phyloP scores from a whole-genome alignment of 2,888 invertebrate genomes.

The Hypercompe scribonia region DNA sequence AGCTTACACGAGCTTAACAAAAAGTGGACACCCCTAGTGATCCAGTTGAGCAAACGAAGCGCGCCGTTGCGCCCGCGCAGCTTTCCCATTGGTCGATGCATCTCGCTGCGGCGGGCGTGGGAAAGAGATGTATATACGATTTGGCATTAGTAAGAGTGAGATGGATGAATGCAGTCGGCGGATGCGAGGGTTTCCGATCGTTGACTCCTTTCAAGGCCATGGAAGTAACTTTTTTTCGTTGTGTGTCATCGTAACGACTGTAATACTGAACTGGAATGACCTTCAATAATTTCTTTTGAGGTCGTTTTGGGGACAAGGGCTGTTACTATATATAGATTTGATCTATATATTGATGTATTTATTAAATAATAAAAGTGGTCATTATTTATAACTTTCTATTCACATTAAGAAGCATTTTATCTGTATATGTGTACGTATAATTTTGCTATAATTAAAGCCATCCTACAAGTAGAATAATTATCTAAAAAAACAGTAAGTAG shows the following conservation, averaged over 20 bases:
- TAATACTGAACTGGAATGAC: constrained; percentile 77
- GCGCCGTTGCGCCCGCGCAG: constrained; percentile 81
- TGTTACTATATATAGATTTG: constrained; percentile 1
- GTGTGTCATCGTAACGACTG: constrained; percentile 75
- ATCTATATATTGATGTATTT: not conserved
- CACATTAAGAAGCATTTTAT: not conserved
- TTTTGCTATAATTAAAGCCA: not conserved
- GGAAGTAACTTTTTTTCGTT: constrained; percentile 75
- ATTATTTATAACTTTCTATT: not conserved
- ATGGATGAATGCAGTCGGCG: constrained; percentile 73
- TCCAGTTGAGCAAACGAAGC: constrained; percentile 81
- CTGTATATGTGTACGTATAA: not conserved
- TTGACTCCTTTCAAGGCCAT: constrained; percentile 85
- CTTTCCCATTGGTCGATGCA: constrained; percentile 71
- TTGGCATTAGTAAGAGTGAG: constrained; percentile 59
- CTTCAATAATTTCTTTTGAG: constrained; percentile 81
- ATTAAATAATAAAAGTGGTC: not conserved
- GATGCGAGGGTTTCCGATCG: constrained; percentile 84
- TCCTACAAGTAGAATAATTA: not conserved
- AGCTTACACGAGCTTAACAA: constrained; percentile 78
- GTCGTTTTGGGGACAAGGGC: constrained; percentile 56
- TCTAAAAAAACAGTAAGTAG: not conserved
- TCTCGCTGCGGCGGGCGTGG: constrained; percentile 62
- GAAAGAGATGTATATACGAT: constrained; percentile 59
- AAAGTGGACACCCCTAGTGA: constrained; percentile 83